Evolutionary conservation across 2,113 vertebrate genomes (phyloP), one percentile per base, ranked within the genome.

Genomic region (Saguinus midas): DNA sequence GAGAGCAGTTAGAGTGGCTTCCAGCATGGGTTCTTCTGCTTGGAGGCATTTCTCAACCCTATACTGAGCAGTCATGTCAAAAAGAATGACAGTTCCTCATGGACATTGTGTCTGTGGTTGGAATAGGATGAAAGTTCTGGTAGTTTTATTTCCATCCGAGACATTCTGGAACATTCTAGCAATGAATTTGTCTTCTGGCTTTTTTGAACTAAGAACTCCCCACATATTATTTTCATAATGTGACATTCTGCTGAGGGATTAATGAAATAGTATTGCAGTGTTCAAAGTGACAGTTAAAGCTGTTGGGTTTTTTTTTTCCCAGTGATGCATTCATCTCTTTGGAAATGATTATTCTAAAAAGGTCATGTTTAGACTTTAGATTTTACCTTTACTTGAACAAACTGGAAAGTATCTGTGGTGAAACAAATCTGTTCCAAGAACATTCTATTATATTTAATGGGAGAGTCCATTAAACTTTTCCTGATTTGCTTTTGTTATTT

Each of bases 131-230:
- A 97, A 98, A 97, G 97, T 61, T 13, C 93, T 95, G 45, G 90
- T 97, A 96, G 90, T 97, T 98, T 98, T 97, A 87, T 97, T 87
- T 93, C 96, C 95, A 92, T 97, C 8, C 91, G 97, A 98, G 93
- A 96, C 87, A 80, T 95, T 98, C 76, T 97, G 91, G 76, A 95
- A 93, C 83, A 70, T 78, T 98, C 97, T 97, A 97, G 96, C 29
- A 35, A 95, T 32, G 52, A 90, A 90, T 94, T 94, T 91, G 89
- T 98, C 23, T 40, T 94, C 76, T 57, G 94, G 90, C 82, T 97
- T 73, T 89, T 97, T 0, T 0, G 97, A 40, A 73, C 68, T 88
- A 43, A n/a, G 81, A 55, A 76, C 55, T 83, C 27, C 16, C 1
- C n/a, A 78, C 40, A 52, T 92, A 90, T 55, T 96, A 95, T 96